Base-by-base conservation (phyloP, 2,888 invertebrate genomes). In the Rotaria magnacalcarata region DNA sequence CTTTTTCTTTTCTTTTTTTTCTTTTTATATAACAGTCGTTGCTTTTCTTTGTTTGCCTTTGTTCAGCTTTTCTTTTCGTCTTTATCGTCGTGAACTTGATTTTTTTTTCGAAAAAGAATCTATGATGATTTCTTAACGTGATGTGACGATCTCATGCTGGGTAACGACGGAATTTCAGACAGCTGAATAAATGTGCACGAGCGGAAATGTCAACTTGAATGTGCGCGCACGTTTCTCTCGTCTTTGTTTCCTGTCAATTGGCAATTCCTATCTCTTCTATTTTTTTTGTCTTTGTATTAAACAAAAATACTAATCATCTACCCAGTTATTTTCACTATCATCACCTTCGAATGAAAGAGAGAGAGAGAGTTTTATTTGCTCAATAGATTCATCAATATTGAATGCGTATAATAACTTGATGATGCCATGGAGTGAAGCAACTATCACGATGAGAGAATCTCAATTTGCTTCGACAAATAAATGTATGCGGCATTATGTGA, bases 141-240 rank as follows among this genome's bases (percentile, higher is more conserved):
- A 67, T 67, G 67, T 67, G 67, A 34, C 67, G 67, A 67, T 67
- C 67, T 67, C 67, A 67, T 67, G 67, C 67, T 67, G 67, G 34
- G 67, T 67, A 34, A 67, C 67, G 47, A 80, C 80, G 80, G 80
- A 80, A 80, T 80, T 67, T 80, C 47, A 47, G 47, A 47, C 80
- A 80, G 80, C 80, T 80, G 80, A 80, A 47, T 47, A 80, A 43
- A 80, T 67, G 67, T 67, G 27, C 67, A 67, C 27, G 67, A 67
- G 11, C 80, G 80, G 80, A 80, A 80, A 80, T 80, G 80, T 80
- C 80, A 80, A 80, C 80, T 80, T 80, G 80, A 80, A 80, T 80
- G 80, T 34, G 67, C 34, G 67, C 67, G 67, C 67, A 34, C 56
- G 24, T 67, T 67, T 67, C 67, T 67, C 34, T 67, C 34, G 67